Evolutionary conservation across 1,140 invertebrate species (phyloP), one percentile per base, ranked within the genome.

Genomic region (Tribolium madens): DNA sequence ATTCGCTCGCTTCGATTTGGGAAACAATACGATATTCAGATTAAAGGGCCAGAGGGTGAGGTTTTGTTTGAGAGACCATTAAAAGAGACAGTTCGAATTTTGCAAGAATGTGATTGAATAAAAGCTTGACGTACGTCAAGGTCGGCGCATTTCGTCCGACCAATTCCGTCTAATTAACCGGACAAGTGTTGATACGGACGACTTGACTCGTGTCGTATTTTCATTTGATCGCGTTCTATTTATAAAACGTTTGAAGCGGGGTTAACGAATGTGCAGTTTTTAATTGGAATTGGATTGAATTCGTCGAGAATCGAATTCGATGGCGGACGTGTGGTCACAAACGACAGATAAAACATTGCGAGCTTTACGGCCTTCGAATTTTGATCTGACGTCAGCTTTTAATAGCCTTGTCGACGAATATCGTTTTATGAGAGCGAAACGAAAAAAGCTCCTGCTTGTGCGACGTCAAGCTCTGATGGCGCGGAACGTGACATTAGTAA

Each of bases 191-290:
- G 57, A 64, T 64, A 64, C 57, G 26, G 26, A 33, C 26, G 9
- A 14, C 26, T 64, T 64, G 57, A 64, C 26, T 64, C 57, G 26
- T 64, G 57, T 64, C 26, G 57, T 36, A 64, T 64, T 64, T 64
- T 33, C 21, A 64, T 64, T 60, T 9, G 53, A 60, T 60, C 14
- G 18, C 7, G 18, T 60, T 64, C 57, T 64, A 64, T 64, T 64
- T 64, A 64, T 64, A 64, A 64, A 31, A 13, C 21, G 26, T 33
- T 50, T 5, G 17, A 60, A 60, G 21, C 26, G 57, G 57, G 57
- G 57, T 64, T 64, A 64, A 64, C 57, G 57, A 33, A 64, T 64
- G 57, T 64, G 57, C 21, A 33, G 12, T 64, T 64, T 64, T 57
- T 57, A 64, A 64, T 64, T 64, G 26, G 14, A 64, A 33, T 64